Percentiles rank a stretch among this genome's conserved stretches.
Conservation (phyloP, 2,113 vertebrate genomes). For the Odocoileus virginianus region DNA sequence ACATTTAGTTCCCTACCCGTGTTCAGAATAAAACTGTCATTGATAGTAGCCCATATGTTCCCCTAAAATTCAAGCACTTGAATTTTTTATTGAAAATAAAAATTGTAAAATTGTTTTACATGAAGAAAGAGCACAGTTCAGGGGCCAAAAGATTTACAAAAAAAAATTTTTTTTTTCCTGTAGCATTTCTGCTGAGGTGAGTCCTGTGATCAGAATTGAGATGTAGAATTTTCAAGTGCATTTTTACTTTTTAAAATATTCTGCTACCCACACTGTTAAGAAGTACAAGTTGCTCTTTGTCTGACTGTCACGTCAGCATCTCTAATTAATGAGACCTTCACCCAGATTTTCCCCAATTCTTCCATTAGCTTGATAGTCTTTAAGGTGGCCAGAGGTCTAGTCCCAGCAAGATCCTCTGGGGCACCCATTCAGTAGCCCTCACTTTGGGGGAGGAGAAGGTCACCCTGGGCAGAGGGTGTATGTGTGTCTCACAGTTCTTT, state of each 20-base stretch:
- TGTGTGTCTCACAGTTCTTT: neutral
- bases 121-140: neutral
- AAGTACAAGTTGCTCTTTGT: neutral
- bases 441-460: neutral
- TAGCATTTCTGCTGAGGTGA: neutral
- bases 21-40: neutral
- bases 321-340: neutral
- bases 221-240: neutral
- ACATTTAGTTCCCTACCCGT: neutral
- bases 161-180: neutral
- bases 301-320: neutral
- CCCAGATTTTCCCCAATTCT: neutral
- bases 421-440: neutral
- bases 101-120: neutral
- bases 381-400: neutral
- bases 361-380: neutral
- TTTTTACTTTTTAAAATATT: neutral
- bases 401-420: neutral
- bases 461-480: neutral
- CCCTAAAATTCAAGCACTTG: neutral
- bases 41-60: neutral
- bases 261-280: neutral
- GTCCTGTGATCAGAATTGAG: neutral
- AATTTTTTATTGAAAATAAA: constrained; percentile 20
- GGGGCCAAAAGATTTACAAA: neutral